phyloP scores from a whole-genome alignment of 2,888 invertebrate genomes.

The Eremobia ochroleuca region DNA sequence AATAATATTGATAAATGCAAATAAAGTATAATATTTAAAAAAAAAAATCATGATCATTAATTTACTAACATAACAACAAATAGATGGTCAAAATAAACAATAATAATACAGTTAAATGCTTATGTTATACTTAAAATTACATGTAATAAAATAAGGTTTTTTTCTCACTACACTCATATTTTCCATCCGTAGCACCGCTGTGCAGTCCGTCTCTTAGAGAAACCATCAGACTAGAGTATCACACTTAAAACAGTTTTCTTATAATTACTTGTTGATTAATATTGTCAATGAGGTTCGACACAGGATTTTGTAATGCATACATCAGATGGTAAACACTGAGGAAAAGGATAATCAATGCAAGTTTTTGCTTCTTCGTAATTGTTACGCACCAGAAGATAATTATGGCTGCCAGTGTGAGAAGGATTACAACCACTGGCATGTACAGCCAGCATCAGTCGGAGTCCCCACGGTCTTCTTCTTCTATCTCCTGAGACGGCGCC shows the following conservation, averaged over 20 bases:
- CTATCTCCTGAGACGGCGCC: not conserved
- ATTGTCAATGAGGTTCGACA: conserved; percentile 18
- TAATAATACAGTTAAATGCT: conserved; percentile 13
- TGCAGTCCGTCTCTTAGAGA: conserved; percentile 42
- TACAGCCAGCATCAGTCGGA: conserved; percentile 53
- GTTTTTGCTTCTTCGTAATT: conserved; percentile 41
- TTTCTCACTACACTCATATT: conserved; percentile 14
- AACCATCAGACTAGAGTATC: conserved; percentile 47
- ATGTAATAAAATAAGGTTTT: not conserved
- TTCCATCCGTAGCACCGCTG: conserved; percentile 21
- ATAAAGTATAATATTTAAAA: not conserved
- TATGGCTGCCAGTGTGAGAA: conserved; percentile 49
- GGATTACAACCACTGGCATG: conserved; percentile 34
- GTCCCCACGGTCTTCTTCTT: conserved; percentile 3
- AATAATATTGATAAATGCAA: conserved; percentile 12
- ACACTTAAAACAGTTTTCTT: conserved; percentile 44
- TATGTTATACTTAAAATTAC: conserved; percentile 5
- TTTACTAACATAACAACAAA: conserved; percentile 20
- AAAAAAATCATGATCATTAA: conserved; percentile 23
- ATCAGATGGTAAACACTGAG: conserved; percentile 35
- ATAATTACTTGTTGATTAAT: conserved; percentile 15
- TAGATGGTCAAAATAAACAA: conserved; percentile 7
- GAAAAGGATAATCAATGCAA: conserved; percentile 37
- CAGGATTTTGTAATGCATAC: conserved; percentile 10
- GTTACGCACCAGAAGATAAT: conserved; percentile 46